Conservation (phyloP, 2,113 vertebrate species). For the Ictalurus furcatus region DNA sequence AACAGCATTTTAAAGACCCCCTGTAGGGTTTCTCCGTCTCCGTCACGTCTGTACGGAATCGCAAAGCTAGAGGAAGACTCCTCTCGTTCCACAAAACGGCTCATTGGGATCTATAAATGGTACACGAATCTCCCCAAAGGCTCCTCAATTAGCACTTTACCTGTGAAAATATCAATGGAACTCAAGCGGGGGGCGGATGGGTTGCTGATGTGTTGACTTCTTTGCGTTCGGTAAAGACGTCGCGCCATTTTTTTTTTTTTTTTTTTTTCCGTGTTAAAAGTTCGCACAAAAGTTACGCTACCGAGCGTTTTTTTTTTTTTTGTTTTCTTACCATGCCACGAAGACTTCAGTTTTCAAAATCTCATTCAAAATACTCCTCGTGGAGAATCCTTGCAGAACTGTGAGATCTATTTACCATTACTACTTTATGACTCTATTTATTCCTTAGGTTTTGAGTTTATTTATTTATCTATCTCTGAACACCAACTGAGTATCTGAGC, state of each 20-base stretch:
- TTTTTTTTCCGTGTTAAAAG: constrained; percentile 44
- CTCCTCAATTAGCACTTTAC: constrained; percentile 78
- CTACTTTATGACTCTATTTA: constrained; percentile 80
- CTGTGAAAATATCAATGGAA: constrained; percentile 68
- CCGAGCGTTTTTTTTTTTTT: constrained; percentile 58
- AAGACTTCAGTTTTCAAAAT: constrained; percentile 44
- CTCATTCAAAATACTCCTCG: constrained; percentile 49
- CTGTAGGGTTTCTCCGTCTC: not conserved
- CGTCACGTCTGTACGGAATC: constrained; percentile 44
- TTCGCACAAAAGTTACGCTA: constrained; percentile 59
- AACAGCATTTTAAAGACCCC: constrained; percentile 36
- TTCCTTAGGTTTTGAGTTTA: constrained; percentile 78
- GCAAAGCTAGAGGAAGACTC: constrained; percentile 60
- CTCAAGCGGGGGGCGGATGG: constrained; percentile 24
- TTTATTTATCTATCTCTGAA: constrained; percentile 80
- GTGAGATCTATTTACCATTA: constrained; percentile 76
- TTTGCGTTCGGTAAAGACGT: constrained; percentile 51
- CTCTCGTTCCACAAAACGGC: constrained; percentile 50
- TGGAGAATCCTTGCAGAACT: constrained; percentile 73
- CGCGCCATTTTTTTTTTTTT: constrained; percentile 51
- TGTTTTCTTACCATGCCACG: constrained; percentile 62
- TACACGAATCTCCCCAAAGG: constrained; percentile 70
- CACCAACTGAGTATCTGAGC: constrained; percentile 70
- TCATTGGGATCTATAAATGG: constrained; percentile 63
- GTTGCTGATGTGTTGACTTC: not conserved